A percentile compares a stretch with the other conserved stretches of the same genome.
Evolutionary conservation across 2,888 invertebrate species (phyloP).

Genomic region (Gerris lacustris): DNA sequence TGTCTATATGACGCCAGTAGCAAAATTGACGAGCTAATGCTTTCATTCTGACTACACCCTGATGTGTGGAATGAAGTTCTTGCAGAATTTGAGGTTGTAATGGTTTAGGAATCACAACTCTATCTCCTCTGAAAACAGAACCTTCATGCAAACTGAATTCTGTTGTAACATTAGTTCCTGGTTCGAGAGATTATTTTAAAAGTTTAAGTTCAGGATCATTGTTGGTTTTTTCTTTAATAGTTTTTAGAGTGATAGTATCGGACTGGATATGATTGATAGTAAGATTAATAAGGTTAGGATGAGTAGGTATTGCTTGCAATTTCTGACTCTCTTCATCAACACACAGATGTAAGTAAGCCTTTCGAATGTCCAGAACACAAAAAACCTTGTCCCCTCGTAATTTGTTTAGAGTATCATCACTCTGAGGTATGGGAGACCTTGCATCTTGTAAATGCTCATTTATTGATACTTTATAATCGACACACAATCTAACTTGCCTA

Average conservation of each 20-base stretch:
- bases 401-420: conserved; percentile 21
- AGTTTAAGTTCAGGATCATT: conserved; percentile 15
- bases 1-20: conserved; percentile 28
- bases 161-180: too few species aligned
- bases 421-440: conserved; percentile 23
- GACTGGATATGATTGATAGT: background rate
- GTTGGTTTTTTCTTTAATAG: conserved; percentile 7
- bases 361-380: conserved; percentile 23
- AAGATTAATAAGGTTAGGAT: too few species aligned
- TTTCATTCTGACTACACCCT: conserved; percentile 31
- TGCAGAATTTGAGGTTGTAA: conserved; percentile 23
- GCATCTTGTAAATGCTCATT: conserved; percentile 26
- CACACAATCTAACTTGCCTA: conserved; percentile 19
- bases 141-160: too few species aligned
- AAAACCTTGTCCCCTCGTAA: conserved; percentile 20
- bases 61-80: conserved; percentile 29
- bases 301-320: conserved; percentile 13
- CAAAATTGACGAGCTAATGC: conserved; percentile 28
- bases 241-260: background rate
- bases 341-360: conserved; percentile 24
- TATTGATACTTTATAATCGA: conserved; percentile 29
- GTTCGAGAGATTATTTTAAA: too few species aligned
- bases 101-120: conserved; percentile 21
- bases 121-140: conserved; percentile 17
- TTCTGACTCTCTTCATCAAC: conserved; percentile 17